Evolutionary conservation across 2,888 invertebrate genomes (phyloP), one percentile per base, ranked within the genome.

Genomic region (Cataglyphis albicans): DNA sequence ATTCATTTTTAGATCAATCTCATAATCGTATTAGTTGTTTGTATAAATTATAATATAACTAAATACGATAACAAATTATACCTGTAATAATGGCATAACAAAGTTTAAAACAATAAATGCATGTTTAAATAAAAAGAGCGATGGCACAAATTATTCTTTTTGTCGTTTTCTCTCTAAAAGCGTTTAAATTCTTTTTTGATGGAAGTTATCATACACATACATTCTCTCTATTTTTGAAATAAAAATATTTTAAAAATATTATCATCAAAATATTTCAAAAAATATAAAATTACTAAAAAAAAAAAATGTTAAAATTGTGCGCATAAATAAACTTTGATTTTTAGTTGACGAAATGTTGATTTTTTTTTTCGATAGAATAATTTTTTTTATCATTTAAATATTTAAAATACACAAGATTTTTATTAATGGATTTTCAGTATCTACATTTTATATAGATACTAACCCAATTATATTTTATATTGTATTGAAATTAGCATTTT

Each of bases 221-320:
- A 21, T 21, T 0, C n/a, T 38, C 48, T 52, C n/a, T 5, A 55
- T 15, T 55, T 67, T 41, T 55, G 3, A 44, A 25, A 59, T 70
- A 38, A 72, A 59, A 70, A 72, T n/a, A 12, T 80, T 80, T 72
- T 44, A 12, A 32, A 72, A 12, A 61, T 44, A 44, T 59, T 76
- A 21, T 70, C 35, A 68, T 59, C 25, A 59, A 35, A 48, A 61
- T 35, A 70, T 35, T 59, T 61, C n/a, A 21, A 70, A 35, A 25
- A 25, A 15, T 55, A 70, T 70, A 55, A 70, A 55, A 35, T 44
- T 25, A 41, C 15, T 21, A 10, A 10, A 21, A 68, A 68, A 32
- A 74, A 12, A 41, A 41, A 41, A 44, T 35, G 1, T 80, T 57
- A 32, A 68, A 68, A 68, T 52, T n/a, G 67, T 32, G 9, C 12